phyloP scores from a whole-genome alignment of 2,888 invertebrate species.

The Pollenia labialis region DNA sequence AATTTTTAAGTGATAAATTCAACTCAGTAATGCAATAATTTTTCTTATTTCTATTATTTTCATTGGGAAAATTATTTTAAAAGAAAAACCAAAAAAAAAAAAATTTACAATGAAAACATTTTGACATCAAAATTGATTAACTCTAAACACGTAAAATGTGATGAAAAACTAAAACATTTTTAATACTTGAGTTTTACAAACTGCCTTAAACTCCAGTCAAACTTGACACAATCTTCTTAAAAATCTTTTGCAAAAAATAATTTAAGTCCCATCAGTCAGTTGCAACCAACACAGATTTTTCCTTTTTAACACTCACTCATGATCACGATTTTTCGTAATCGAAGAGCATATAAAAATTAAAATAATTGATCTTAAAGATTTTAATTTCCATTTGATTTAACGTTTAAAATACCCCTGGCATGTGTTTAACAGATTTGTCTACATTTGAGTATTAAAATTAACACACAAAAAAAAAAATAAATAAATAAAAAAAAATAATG shows the following conservation, averaged over 20 bases:
- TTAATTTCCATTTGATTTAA: slow-evolving; percentile 39
- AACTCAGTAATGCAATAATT: too few species aligned
- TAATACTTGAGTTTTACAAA: not conserved
- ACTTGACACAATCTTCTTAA: not conserved
- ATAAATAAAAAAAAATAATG: not conserved
- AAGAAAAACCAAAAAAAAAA: not conserved
- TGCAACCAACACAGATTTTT: slow-evolving; percentile 20
- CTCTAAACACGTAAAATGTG: slow-evolving; percentile 23
- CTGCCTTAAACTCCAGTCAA: not conserved
- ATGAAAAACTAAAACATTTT: slow-evolving; percentile 6
- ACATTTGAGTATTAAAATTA: slow-evolving; percentile 32
- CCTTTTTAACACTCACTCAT: slow-evolving; percentile 24
- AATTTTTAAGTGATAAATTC: too few species aligned
- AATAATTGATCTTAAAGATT: slow-evolving; percentile 53
- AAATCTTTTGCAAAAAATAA: slow-evolving; percentile 4
- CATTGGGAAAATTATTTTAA: too few species aligned
- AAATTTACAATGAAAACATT: not conserved
- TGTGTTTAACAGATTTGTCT: slow-evolving; percentile 50
- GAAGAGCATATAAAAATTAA: slow-evolving; percentile 13
- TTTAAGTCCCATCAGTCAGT: not conserved
- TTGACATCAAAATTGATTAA: slow-evolving; percentile 11
- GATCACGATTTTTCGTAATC: slow-evolving; percentile 30
- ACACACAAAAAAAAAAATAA: not conserved
- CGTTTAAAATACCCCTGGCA: slow-evolving; percentile 29
- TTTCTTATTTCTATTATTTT: too few species aligned